phyloP scores from a whole-genome alignment of 2,797 vertebrate species.

The Oryzias dopingdopingensis region DNA sequence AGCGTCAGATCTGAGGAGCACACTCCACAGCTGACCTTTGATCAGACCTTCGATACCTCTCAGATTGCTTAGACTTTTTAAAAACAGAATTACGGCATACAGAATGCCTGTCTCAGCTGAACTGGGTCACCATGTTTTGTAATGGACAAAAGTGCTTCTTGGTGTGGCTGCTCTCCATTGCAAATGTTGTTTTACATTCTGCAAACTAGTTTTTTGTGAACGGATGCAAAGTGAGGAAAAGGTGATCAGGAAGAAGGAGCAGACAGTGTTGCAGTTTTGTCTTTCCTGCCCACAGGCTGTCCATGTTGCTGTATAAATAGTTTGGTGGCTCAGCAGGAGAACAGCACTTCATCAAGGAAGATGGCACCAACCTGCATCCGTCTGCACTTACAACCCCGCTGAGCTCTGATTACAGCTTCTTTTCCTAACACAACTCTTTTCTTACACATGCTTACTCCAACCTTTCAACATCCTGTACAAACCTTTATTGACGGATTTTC shows the following conservation, averaged over 20 bases:
- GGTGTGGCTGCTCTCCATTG: not conserved
- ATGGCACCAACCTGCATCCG: constrained; percentile 56
- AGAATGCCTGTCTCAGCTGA: not conserved
- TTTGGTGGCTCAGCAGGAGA: constrained; percentile 71
- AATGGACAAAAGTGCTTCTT: not conserved
- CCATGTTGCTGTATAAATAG: constrained; percentile 62
- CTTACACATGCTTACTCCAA: constrained; percentile 24
- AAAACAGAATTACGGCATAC: not conserved
- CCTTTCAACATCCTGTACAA: constrained; percentile 47
- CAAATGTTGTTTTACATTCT: not conserved
- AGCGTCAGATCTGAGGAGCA: constrained; percentile 39
- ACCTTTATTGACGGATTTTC: constrained; percentile 32
- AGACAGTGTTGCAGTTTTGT: constrained; percentile 49
- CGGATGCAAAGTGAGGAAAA: constrained; percentile 9
- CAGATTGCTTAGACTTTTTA: constrained; percentile 1
- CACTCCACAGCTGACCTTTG: constrained; percentile 47
- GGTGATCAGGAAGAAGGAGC: constrained; percentile 31
- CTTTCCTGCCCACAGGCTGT: constrained; percentile 52
- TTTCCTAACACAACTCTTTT: constrained; percentile 16
- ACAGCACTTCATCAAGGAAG: constrained; percentile 68
- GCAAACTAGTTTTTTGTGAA: not conserved
- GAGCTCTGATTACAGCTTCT: constrained; percentile 63
- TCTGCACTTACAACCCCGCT: constrained; percentile 56
- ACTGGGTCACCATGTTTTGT: not conserved
- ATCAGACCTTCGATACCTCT: constrained; percentile 18